Percentiles rank a stretch among this genome's conserved stretches.
Evolutionary conservation across 2,797 vertebrate species (phyloP).

Genomic region (Pipistrellus kuhlii): DNA sequence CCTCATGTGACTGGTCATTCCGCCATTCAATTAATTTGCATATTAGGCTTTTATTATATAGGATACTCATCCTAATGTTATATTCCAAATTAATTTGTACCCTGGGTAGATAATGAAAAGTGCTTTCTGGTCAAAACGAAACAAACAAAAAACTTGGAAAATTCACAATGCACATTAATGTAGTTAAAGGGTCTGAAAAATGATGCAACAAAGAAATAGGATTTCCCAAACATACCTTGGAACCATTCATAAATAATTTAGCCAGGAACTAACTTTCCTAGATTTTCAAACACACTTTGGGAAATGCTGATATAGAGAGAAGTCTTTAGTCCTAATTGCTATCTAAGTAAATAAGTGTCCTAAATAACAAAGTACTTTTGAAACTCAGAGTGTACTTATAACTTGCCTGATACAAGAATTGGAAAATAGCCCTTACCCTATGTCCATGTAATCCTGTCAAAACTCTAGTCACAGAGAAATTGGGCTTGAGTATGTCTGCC

Average conservation of each 20-base stretch:
- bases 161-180: not conserved
- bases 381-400: not conserved
- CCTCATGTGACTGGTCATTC: too few relatives aligned
- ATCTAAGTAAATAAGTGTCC: not conserved
- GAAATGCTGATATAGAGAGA: not conserved
- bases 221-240: constrained; percentile 1
- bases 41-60: too few relatives aligned
- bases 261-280: not conserved
- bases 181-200: constrained; percentile 23
- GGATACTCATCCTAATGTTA: not conserved
- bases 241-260: constrained; percentile 27
- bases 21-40: too few relatives aligned
- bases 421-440: constrained; percentile 4
- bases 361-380: constrained; percentile 20
- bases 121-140: not conserved
- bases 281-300: constrained; percentile 59
- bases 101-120: not conserved
- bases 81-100: constrained; percentile 26
- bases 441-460: not conserved
- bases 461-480: not conserved
- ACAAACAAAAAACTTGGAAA: not conserved
- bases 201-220: not conserved
- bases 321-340: not conserved
- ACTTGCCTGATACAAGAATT: not conserved
- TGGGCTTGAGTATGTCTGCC: not conserved